phyloP scores from a whole-genome alignment of 2,113 vertebrate species.

The Alexandromys fortis region DNA sequence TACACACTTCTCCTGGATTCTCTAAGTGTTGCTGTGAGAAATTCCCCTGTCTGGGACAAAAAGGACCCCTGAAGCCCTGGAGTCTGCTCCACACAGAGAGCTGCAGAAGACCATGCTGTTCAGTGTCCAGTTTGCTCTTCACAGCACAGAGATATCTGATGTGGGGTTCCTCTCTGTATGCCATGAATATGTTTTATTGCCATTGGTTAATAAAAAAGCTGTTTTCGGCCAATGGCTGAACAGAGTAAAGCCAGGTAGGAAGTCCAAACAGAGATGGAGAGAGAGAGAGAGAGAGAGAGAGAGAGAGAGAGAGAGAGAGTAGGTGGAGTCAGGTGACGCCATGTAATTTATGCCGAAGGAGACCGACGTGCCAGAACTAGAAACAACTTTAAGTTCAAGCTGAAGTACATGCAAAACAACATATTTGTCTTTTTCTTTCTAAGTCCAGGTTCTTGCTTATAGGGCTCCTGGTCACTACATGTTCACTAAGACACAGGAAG shows the following conservation, averaged over 20 bases:
- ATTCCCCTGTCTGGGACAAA: neutral
- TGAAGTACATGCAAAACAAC: slow-evolving; percentile 49
- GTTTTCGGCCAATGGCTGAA: no score
- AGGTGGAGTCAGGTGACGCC: no score
- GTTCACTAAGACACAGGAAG: neutral
- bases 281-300: no score
- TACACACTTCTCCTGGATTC: neutral
- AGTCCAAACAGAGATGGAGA: no score
- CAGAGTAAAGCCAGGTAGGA: no score
- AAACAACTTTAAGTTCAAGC: slow-evolving; percentile 45
- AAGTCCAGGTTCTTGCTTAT: neutral
- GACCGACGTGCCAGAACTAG: neutral
- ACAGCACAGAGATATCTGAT: neutral
- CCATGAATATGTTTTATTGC: no score
- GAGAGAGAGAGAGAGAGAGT: no score
- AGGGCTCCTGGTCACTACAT: neutral
- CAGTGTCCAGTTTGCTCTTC: neutral
- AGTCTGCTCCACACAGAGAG: neutral
- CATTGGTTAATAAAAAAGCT: no score
- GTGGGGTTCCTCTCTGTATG: no score
- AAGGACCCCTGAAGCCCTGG: no score
- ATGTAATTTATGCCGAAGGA: no score
- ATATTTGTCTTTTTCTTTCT: neutral
- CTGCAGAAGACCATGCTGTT: rapidly evolving
- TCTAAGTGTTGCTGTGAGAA: neutral